Evolutionary conservation across 2,797 vertebrate species (phyloP), one percentile per base, ranked within the genome.

Genomic region (Huso huso): DNA sequence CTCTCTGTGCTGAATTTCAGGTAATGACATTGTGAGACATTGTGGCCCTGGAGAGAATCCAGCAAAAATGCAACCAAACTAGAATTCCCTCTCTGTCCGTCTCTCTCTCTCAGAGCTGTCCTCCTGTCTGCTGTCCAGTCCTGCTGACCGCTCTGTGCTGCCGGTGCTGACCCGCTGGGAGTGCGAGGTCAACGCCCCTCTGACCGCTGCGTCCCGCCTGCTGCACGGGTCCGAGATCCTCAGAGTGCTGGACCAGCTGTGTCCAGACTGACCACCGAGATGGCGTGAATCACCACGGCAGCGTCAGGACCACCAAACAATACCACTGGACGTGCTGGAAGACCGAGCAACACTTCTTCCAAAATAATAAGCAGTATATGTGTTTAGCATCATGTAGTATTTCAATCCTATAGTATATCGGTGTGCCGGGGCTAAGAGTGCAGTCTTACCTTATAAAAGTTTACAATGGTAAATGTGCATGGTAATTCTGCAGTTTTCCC

Each of bases 111-210:
- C 62, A 68, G 67, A 53, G 13, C 51, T 63, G 37, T 10, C 50
- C 6, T 49, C 48, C 59, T 68, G 12, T 18, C 58, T 55, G 12
- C n/a, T 51, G 23, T 8, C 7, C 58, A 49, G 69, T n/a, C 65
- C 51, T 9, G 10, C 15, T 9, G 49, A 51, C 59, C 18, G 37
- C 2, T 48, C 49, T n/a, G 66, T 10, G n/a, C 63, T 82, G 55
- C 80, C 80, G 4, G 72, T 75, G 50, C 59, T 83, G 65, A 83
- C 70, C 49, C 70, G 64, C 4, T 68, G 68, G 72, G 81, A 83
- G 61, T 83, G 81, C 66, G 81, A 83, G 64, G 68, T 78, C 12
- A 83, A 81, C 6, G 79, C 78, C 7, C 78, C 78, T 10, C 71
- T 82, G 11, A 72, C 69, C 10, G 72, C 74, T 11, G 67, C 73